Evolutionary conservation across 2,113 vertebrate genomes (phyloP).

Genomic region (Hiodon tergisus): DNA sequence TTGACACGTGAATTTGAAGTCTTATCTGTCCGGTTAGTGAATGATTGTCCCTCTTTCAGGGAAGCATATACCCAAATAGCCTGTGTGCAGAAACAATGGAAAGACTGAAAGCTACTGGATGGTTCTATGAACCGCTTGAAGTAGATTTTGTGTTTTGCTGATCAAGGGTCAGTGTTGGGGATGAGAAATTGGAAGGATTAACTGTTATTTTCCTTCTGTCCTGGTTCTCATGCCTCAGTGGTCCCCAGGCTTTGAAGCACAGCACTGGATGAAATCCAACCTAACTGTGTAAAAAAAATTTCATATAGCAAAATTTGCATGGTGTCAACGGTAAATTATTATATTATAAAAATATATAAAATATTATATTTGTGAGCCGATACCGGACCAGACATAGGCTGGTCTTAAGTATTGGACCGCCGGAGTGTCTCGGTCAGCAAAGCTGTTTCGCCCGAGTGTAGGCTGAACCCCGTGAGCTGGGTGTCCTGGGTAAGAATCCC

Average conservation of each 20-base stretch:
- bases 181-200: neutral
- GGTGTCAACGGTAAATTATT: neutral
- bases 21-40: neutral
- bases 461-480: too few species aligned
- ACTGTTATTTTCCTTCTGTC: conserved; percentile 29
- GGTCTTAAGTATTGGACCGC: neutral
- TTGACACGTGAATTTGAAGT: too few species aligned
- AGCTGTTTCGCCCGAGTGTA: too few species aligned
- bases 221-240: conserved; percentile 22
- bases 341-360: too few species aligned
- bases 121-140: neutral
- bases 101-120: too few species aligned
- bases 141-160: neutral
- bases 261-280: conserved; percentile 48
- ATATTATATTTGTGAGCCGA: conserved; percentile 22
- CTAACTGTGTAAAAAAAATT: conserved; percentile 44
- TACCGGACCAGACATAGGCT: conserved; percentile 11
- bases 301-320: conserved; percentile 44
- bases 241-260: neutral
- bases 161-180: neutral
- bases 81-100: too few species aligned
- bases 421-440: too few species aligned
- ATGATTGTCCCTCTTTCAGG: neutral
- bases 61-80: too few species aligned
- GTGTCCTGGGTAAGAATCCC: too few species aligned